A percentile compares a stretch with the other conserved stretches of the same genome.
These are phyloP conservation scores for Tiliacea aurago DNA, from an alignment of 2,888 invertebrate species.

Conservation along the genomic window DNA sequence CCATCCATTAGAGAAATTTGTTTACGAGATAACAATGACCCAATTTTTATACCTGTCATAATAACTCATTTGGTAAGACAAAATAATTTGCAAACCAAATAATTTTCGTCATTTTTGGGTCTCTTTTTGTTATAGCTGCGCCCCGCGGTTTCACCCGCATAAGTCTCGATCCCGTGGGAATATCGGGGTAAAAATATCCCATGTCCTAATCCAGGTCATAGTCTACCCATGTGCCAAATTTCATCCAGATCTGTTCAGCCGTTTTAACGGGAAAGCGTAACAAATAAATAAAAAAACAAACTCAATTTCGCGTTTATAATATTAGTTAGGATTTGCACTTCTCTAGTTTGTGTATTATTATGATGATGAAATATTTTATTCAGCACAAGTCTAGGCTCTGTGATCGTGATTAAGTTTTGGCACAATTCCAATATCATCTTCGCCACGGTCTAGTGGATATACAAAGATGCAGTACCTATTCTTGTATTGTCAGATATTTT, in stretches of 20 bases:
- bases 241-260: too few species aligned
- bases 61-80: conserved; percentile 61
- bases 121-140: conserved; percentile 5
- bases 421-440: conserved; percentile 41
- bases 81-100: conserved; percentile 42
- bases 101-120: neutral
- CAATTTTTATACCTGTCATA: conserved; percentile 71
- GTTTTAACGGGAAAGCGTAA: too few species aligned
- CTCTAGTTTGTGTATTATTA: conserved; percentile 7
- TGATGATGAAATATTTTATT: conserved; percentile 25
- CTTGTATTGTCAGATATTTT: conserved; percentile 5
- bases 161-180: too few species aligned
- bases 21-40: conserved; percentile 74
- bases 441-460: conserved; percentile 10
- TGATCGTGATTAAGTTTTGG: conserved; percentile 48
- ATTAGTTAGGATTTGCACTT: conserved; percentile 16
- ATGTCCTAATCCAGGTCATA: too few species aligned
- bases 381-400: conserved; percentile 15
- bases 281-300: too few species aligned
- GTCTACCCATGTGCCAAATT: too few species aligned
- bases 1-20: conserved; percentile 75
- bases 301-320: too few species aligned
- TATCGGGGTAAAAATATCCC: too few species aligned
- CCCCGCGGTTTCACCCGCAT: too few species aligned
- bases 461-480: conserved; percentile 9